Percentiles rank a stretch among this genome's conserved stretches.
phyloP scores from a whole-genome alignment of 2,797 vertebrate species.

The Macropodus opercularis region DNA sequence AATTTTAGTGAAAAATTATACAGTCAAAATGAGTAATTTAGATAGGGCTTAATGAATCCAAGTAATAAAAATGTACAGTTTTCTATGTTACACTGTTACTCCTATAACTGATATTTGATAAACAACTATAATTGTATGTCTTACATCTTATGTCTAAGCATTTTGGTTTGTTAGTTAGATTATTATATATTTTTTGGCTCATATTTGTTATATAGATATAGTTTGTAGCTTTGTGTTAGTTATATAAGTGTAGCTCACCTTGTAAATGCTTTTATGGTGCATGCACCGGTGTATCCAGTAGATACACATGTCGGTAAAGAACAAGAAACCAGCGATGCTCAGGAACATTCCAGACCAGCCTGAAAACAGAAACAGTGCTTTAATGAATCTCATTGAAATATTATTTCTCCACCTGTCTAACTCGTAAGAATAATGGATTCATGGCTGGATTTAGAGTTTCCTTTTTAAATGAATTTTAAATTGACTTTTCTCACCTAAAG shows the following conservation, averaged over 20 bases:
- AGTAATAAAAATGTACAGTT: not conserved
- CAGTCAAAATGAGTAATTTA: not conserved
- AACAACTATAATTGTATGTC: not conserved
- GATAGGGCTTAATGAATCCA: not conserved
- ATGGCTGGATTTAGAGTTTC: not conserved
- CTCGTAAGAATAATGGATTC: not conserved
- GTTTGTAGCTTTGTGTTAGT: not conserved
- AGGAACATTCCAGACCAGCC: conserved; percentile 85
- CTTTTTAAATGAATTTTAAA: not conserved
- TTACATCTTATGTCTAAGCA: too few species aligned
- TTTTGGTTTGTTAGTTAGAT: too few species aligned
- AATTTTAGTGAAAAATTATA: not conserved
- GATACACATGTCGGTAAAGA: conserved; percentile 95
- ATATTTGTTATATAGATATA: not conserved
- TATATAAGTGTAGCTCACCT: conserved; percentile 76
- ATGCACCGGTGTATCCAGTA: conserved; percentile 95
- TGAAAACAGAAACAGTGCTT: conserved; percentile 49
- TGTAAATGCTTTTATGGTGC: conserved; percentile 90
- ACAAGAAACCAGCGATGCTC: conserved; percentile 90
- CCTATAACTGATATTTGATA: not conserved
- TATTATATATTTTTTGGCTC: not conserved
- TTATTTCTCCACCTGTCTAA: not conserved
- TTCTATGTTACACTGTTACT: not conserved
- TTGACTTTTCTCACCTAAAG: conserved; percentile 78
- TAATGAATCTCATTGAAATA: not conserved